Conservation (phyloP, 2,113 vertebrate genomes). For the Chiloscyllium plagiosum region DNA sequence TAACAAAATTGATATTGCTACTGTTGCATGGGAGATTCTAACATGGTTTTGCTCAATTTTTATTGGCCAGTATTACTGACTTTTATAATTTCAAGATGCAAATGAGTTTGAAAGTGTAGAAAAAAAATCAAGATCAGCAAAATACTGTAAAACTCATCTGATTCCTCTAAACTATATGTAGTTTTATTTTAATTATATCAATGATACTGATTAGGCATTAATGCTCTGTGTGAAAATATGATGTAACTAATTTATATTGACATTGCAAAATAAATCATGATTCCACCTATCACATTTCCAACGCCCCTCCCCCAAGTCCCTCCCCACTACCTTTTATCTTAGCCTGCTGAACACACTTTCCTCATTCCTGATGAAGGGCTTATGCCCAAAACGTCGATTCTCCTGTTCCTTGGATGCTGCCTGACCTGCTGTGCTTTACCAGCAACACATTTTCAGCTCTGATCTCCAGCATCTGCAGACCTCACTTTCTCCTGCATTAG, state of each 20-base stretch:
- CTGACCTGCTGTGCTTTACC: no score
- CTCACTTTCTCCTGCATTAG: no score
- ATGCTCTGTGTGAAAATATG: neutral
- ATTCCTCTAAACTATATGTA: neutral
- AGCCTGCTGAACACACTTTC: no score
- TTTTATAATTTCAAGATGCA: neutral
- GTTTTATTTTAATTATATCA: neutral
- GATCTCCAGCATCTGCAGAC: no score
- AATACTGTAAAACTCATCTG: neutral
- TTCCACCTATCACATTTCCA: no score
- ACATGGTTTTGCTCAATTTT: neutral
- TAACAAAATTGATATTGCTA: neutral
- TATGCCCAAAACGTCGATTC: no score
- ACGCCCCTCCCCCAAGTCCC: no score
- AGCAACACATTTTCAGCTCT: no score
- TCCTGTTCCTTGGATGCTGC: no score
- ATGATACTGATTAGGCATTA: neutral
- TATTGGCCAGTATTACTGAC: neutral
- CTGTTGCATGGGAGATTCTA: neutral
- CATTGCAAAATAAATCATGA: neutral
- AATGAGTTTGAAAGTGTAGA: neutral
- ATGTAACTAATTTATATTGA: neutral
- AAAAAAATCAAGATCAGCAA: neutral
- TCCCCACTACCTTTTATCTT: no score
- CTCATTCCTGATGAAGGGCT: no score